Evolutionary conservation across 1,140 invertebrate species (phyloP).

Genomic region (Calosoma granatense): DNA sequence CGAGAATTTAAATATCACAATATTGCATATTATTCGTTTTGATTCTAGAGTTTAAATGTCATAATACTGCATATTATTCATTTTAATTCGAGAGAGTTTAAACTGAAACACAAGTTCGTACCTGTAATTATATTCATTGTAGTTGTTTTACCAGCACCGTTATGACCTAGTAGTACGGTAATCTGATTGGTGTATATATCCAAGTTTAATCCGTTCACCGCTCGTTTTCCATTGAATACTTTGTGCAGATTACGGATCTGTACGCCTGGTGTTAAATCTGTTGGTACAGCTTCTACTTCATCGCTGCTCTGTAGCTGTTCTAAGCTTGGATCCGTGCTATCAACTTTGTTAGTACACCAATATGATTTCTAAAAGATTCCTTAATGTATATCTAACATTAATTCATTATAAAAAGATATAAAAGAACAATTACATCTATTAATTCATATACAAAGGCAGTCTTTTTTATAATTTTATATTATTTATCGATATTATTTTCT

Average conservation of each 20-base stretch:
- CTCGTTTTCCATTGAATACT: slow-evolving; percentile 38
- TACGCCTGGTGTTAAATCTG: slow-evolving; percentile 14
- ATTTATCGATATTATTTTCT: too few species aligned
- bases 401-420: not conserved
- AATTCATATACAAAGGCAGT: too few species aligned
- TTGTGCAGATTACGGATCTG: slow-evolving; percentile 37
- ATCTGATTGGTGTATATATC: slow-evolving; percentile 61
- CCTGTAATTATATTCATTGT: slow-evolving; percentile 63
- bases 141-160: slow-evolving; percentile 44
- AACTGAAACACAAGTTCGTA: slow-evolving; percentile 21
- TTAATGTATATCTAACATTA: not conserved
- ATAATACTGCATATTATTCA: too few species aligned
- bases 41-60: too few species aligned
- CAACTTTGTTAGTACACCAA: slow-evolving; percentile 2
- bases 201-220: slow-evolving; percentile 58
- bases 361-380: slow-evolving; percentile 2
- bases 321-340: not conserved
- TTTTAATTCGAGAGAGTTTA: not conserved
- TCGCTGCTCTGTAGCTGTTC: not conserved
- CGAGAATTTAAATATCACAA: too few species aligned
- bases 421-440: too few species aligned
- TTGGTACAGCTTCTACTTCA: slow-evolving; percentile 1
- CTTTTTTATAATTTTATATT: too few species aligned
- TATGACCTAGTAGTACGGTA: slow-evolving; percentile 66
- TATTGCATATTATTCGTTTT: too few species aligned